Evolutionary conservation across 2,797 vertebrate species (phyloP).

Genomic region (Malacoraja senta): DNA sequence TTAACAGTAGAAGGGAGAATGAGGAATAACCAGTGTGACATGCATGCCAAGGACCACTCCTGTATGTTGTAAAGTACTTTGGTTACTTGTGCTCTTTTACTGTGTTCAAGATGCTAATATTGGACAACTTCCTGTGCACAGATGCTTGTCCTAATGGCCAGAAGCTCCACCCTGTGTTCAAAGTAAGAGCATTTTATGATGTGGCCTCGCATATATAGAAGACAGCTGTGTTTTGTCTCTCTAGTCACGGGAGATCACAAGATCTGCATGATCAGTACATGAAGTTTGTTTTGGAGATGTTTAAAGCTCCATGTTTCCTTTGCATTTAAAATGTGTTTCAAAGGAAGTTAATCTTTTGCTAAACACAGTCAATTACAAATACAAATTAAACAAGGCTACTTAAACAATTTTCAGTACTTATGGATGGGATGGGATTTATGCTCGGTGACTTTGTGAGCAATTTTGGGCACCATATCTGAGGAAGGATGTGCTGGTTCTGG

Average conservation of each 20-base stretch:
- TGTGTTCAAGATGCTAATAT: neutral
- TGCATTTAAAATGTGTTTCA: too few species aligned
- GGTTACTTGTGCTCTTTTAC: neutral
- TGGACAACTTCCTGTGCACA: neutral
- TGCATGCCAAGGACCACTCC: neutral
- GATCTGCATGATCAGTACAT: too few species aligned
- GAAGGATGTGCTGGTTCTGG: too few species aligned
- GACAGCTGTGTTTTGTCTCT: neutral
- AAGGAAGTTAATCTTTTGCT: neutral
- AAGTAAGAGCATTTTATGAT: neutral
- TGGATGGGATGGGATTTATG: neutral
- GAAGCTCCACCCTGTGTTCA: neutral
- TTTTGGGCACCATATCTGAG: too few species aligned
- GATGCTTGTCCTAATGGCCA: neutral
- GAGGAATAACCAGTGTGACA: too few species aligned
- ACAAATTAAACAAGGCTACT: neutral
- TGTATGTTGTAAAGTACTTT: neutral
- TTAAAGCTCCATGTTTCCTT: too few species aligned
- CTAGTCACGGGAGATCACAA: neutral
- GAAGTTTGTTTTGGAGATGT: too few species aligned
- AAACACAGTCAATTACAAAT: neutral
- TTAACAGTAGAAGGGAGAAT: too few species aligned
- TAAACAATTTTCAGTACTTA: neutral
- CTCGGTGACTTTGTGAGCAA: neutral
- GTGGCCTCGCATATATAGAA: neutral